These are phyloP conservation scores for Zaprionus taronus DNA, from an alignment of 1,140 invertebrate species.

Conservation along the genomic window DNA sequence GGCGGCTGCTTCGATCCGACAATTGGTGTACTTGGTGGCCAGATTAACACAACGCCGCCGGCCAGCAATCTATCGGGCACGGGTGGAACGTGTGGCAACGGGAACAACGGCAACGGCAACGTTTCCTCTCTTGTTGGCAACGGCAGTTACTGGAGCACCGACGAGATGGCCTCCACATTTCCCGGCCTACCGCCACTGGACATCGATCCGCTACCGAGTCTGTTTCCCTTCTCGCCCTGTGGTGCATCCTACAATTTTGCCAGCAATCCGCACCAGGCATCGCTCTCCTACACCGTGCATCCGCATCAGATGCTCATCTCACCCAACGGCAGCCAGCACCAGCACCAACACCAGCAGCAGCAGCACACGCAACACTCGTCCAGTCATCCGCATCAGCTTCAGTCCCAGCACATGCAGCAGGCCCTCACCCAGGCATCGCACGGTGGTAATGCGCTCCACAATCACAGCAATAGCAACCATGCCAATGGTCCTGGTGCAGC, in stretches of 20 bases:
- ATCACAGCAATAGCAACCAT: conserved; percentile 34
- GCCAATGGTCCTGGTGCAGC: conserved; percentile 29
- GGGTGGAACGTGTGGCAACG: conserved; percentile 11
- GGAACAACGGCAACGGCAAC: conserved; percentile 38
- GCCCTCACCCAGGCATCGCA: conserved; percentile 67
- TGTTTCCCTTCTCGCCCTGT: conserved; percentile 91
- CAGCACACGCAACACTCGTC: conserved; percentile 55
- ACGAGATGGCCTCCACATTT: conserved; percentile 92
- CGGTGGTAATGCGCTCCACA: conserved; percentile 69
- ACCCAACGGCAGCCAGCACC: conserved; percentile 68
- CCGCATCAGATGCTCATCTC: conserved; percentile 85
- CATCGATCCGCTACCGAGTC: conserved; percentile 89
- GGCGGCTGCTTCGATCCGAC: conserved; percentile 82
- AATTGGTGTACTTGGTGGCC: conserved; percentile 67
- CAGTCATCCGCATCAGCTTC: conserved; percentile 54
- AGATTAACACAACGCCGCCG: conserved; percentile 69
- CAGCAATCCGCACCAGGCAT: conserved; percentile 85
- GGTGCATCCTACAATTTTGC: conserved; percentile 87
- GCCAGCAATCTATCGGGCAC: conserved; percentile 37
- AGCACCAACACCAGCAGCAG: conserved; percentile 57
- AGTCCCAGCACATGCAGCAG: conserved; percentile 62
- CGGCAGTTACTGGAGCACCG: conserved; percentile 87
- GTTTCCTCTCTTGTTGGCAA: conserved; percentile 24
- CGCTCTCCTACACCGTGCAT: conserved; percentile 85
- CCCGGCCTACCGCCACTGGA: conserved; percentile 90